These are phyloP conservation scores for Cosmia pyralina DNA, from an alignment of 2,888 invertebrate genomes.

Conservation along the genomic window DNA sequence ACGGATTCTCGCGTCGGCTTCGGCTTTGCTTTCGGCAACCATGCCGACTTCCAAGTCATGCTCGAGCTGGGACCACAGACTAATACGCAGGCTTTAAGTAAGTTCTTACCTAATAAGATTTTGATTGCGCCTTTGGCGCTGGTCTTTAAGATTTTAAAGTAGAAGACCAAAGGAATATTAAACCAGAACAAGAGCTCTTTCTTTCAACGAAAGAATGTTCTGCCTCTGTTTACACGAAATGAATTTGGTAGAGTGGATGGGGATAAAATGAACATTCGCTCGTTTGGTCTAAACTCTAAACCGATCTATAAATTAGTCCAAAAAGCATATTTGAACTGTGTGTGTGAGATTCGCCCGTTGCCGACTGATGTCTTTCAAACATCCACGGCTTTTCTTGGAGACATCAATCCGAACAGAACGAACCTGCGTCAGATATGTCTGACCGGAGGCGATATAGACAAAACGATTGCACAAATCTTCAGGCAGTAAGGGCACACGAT, in stretches of 20 bases:
- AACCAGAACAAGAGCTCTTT: too few relatives aligned
- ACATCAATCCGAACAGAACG: not conserved
- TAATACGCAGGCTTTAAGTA: constrained; percentile 92
- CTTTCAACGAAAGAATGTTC: not conserved
- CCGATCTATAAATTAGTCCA: not conserved
- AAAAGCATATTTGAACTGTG: not conserved
- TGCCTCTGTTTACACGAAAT: not conserved
- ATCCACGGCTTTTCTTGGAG: not conserved
- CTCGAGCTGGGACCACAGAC: constrained; percentile 95
- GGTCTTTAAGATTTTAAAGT: not conserved
- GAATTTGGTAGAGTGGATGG: not conserved
- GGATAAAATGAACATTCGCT: not conserved
- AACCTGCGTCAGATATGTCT: not conserved
- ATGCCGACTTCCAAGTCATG: constrained; percentile 95
- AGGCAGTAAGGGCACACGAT: not conserved
- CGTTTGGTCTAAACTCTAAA: not conserved
- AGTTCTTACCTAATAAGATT: constrained; percentile 59
- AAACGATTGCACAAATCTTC: not conserved
- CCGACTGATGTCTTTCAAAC: not conserved
- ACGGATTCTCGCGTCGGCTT: constrained; percentile 95
- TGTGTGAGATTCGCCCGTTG: not conserved
- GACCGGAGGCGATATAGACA: not conserved
- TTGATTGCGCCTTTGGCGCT: not conserved
- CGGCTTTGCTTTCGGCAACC: constrained; percentile 94
- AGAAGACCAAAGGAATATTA: not conserved